phyloP scores from a whole-genome alignment of 2,888 invertebrate species.

The Oegoconia quadripuncta region DNA sequence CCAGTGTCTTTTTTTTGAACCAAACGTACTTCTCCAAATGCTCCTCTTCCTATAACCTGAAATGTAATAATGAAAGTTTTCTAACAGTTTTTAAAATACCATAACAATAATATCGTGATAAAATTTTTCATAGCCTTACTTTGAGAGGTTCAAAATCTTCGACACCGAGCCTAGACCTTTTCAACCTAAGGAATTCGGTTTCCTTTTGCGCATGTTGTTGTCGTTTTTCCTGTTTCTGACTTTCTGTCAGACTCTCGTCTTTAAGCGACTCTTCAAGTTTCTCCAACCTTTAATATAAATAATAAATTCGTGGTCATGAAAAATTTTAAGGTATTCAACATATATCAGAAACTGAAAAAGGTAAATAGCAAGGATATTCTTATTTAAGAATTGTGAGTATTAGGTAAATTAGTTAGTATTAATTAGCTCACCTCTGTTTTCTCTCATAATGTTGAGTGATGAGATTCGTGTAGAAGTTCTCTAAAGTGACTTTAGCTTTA shows the following conservation, averaged over 20 bases:
- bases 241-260: constrained; percentile 95
- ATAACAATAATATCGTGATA: neutral
- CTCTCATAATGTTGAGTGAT: constrained; percentile 98
- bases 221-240: constrained; percentile 96
- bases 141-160: constrained; percentile 99
- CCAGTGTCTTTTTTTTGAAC: constrained; percentile 99
- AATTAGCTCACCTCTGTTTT: constrained; percentile 92
- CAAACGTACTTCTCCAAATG: constrained; percentile 96
- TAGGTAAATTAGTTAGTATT: too few relatives aligned
- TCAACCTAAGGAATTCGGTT: constrained; percentile 97
- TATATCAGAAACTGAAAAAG: too few relatives aligned
- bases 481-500: constrained; percentile 98
- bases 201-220: constrained; percentile 98
- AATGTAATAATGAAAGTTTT: neutral
- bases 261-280: constrained; percentile 97
- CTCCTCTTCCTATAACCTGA: constrained; percentile 90
- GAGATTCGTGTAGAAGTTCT: constrained; percentile 99
- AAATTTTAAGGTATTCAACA: too few relatives aligned
- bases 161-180: constrained; percentile 96
- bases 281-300: constrained; percentile 85
- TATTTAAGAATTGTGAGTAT: too few relatives aligned
- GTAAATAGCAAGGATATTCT: too few relatives aligned
- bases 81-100: neutral
- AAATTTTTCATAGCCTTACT: constrained; percentile 64
- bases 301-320: too few relatives aligned